Percentiles rank a stretch among this genome's conserved stretches.
These are phyloP conservation scores for Chelidonichthys spinosus DNA, from an alignment of 2,797 vertebrate species.

Conservation along the genomic window DNA sequence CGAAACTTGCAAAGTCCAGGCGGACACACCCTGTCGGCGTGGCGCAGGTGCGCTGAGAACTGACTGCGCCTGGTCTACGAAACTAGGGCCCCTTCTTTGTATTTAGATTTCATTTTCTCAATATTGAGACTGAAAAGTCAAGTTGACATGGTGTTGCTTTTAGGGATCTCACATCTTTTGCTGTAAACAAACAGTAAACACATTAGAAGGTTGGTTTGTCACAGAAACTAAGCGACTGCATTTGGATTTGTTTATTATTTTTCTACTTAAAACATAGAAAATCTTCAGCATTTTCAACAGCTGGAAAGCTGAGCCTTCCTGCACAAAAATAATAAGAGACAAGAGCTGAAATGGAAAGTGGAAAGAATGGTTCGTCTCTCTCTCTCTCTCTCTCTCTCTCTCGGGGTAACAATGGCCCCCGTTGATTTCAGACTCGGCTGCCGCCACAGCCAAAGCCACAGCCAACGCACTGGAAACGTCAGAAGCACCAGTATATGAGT, in stretches of 20 bases:
- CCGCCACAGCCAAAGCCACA: conserved; percentile 67
- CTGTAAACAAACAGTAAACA: not conserved
- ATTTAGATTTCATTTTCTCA: not conserved
- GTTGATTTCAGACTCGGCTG: conserved; percentile 66
- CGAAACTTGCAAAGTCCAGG: too few species aligned
- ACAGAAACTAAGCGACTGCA: not conserved
- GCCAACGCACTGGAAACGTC: conserved; percentile 62
- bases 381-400: not conserved
- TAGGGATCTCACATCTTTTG: not conserved
- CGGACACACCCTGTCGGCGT: too few species aligned
- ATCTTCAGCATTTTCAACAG: conserved; percentile 14
- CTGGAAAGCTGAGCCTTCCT: conserved; percentile 28
- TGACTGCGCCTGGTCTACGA: too few species aligned
- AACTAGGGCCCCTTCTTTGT: too few species aligned
- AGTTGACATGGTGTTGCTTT: not conserved
- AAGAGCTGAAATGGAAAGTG: conserved; percentile 60
- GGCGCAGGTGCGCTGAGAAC: too few species aligned
- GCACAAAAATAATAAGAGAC: conserved; percentile 38
- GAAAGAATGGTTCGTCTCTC: conserved; percentile 58
- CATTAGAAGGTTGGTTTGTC: not conserved
- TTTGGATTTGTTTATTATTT: not conserved
- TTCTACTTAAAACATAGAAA: conserved; percentile 10
- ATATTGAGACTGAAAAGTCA: not conserved
- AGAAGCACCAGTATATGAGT: conserved; percentile 28
- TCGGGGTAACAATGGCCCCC: conserved; percentile 73